phyloP scores from a whole-genome alignment of 2,797 vertebrate species.

The Heliangelus exortis region DNA sequence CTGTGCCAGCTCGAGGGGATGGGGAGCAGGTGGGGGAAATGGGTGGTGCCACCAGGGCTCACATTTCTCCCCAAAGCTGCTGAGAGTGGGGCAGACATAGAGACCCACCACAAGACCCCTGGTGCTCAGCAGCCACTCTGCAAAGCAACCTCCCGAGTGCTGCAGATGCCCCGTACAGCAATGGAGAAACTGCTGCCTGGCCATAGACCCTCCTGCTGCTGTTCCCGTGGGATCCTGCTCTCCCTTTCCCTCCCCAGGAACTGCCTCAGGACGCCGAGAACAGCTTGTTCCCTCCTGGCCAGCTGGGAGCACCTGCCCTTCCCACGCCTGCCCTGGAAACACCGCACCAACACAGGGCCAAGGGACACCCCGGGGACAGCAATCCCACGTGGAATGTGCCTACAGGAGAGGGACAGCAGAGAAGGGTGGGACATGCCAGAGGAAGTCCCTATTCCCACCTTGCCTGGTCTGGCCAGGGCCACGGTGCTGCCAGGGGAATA shows the following conservation, averaged over 20 bases:
- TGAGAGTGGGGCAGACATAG: neutral
- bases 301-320: conserved; percentile 43
- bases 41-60: neutral
- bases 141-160: fast-evolving
- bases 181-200: neutral
- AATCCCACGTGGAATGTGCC: fast-evolving
- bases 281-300: conserved; percentile 57
- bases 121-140: neutral
- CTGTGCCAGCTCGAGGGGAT: neutral
- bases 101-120: neutral
- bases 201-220: neutral
- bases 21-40: neutral
- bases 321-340: conserved; percentile 45
- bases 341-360: neutral
- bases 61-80: neutral
- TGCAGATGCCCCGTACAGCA: fast-evolving
- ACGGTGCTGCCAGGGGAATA: neutral
- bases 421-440: neutral
- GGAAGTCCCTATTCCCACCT: neutral
- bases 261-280: conserved; percentile 3
- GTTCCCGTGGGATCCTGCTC: conserved; percentile 57
- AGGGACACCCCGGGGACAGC: neutral
- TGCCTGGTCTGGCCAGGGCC: neutral
- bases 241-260: conserved; percentile 64
- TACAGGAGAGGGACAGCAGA: fast-evolving